A percentile compares a stretch with the other conserved stretches of the same genome.
Evolutionary conservation across 2,888 invertebrate genomes (phyloP).

Genomic region (Dasysyrphus tricinctus): DNA sequence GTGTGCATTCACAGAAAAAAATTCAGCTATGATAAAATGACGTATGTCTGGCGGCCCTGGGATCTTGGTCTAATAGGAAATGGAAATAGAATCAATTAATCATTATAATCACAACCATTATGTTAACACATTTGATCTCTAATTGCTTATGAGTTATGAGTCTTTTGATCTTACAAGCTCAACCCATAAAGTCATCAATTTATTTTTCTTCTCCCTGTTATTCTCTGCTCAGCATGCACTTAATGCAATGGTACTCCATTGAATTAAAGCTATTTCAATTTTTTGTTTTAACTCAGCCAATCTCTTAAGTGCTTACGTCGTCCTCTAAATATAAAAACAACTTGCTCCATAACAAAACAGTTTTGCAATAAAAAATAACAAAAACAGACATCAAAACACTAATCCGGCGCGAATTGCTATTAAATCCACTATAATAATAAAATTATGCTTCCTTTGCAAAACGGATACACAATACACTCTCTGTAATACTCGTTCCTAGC

Average conservation of each 20-base stretch:
- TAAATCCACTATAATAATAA: slow-evolving; percentile 52
- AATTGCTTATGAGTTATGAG: too few relatives aligned
- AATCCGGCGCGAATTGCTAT: slow-evolving; percentile 64
- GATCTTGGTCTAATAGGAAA: too few relatives aligned
- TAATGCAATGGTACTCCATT: slow-evolving; percentile 12
- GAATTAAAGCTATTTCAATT: slow-evolving; percentile 4
- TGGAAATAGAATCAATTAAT: too few relatives aligned
- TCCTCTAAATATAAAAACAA: slow-evolving; percentile 41
- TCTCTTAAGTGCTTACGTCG: slow-evolving; percentile 70
- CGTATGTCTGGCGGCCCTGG: too few relatives aligned
- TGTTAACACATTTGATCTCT: too few relatives aligned
- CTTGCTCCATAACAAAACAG: slow-evolving; percentile 57
- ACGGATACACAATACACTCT: slow-evolving; percentile 22
- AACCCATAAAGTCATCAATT: background rate
- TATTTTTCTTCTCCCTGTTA: background rate
- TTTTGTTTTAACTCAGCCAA: slow-evolving; percentile 17
- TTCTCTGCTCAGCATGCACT: slow-evolving; percentile 3
- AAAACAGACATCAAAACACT: slow-evolving; percentile 69
- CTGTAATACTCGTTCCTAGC: background rate
- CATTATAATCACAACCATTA: too few relatives aligned
- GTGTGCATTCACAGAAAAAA: too few relatives aligned
- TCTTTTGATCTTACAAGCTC: background rate
- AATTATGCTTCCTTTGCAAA: slow-evolving; percentile 72
- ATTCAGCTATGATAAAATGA: too few relatives aligned
- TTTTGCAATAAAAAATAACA: slow-evolving; percentile 60